These are phyloP conservation scores for Clusia tigrina DNA, from an alignment of 2,888 invertebrate genomes.

Conservation along the genomic window DNA sequence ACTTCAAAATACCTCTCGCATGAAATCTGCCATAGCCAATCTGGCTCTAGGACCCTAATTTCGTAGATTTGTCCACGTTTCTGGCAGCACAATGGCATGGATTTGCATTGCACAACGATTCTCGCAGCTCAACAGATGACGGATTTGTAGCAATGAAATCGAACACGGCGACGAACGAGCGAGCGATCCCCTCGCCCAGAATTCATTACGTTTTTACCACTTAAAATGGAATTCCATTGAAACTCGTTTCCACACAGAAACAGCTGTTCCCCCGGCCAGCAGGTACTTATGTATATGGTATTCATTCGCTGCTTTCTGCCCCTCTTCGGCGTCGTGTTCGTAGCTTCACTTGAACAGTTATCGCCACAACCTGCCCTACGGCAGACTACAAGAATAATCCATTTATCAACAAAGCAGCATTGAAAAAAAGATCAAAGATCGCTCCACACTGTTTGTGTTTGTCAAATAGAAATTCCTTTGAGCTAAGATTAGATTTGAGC, in stretches of 20 bases:
- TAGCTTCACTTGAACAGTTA: no score
- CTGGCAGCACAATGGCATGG: no score
- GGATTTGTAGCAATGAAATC: no score
- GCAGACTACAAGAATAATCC: background rate
- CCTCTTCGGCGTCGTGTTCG: background rate
- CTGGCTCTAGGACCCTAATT: no score
- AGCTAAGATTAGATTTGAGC: slow-evolving; percentile 7
- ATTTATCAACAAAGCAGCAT: background rate
- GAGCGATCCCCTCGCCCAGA: no score
- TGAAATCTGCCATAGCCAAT: no score
- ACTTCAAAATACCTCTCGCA: no score
- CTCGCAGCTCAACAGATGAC: no score
- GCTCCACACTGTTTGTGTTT: background rate
- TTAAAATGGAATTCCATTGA: background rate
- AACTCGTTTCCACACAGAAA: slow-evolving; percentile 4
- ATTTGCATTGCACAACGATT: no score
- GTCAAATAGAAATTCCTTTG: slow-evolving; percentile 8
- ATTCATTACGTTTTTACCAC: background rate
- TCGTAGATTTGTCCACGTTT: no score
- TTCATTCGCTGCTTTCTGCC: background rate
- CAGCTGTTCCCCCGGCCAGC: background rate
- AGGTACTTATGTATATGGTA: background rate
- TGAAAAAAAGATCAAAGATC: background rate
- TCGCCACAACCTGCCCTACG: background rate
- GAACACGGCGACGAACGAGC: no score